phyloP scores from a whole-genome alignment of 37 sponge, comb jelly and placozoan genomes.

The Spongia lamella region DNA sequence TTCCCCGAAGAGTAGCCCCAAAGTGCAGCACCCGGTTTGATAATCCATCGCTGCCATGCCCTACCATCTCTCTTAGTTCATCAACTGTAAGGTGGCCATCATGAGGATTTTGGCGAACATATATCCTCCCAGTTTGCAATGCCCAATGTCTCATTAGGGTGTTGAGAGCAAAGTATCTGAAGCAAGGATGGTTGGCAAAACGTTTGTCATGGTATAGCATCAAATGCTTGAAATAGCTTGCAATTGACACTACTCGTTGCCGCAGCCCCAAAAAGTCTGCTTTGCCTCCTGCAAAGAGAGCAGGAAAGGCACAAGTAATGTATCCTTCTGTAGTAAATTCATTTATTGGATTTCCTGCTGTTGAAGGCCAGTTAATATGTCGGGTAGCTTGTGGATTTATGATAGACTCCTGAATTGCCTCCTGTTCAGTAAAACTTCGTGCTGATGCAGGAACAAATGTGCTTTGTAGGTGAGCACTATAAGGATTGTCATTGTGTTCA shows the following conservation, averaged over 20 bases:
- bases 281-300: conserved; percentile 44
- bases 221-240: conserved; percentile 36
- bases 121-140: no score
- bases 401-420: conserved; percentile 8
- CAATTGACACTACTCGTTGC: neutral
- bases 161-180: conserved; percentile 16
- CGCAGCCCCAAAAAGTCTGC: conserved; percentile 25
- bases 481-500: neutral
- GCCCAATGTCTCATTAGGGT: conserved; percentile 2
- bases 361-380: conserved; percentile 36
- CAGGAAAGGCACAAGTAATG: conserved; percentile 33
- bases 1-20: no score
- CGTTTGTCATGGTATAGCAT: conserved; percentile 20
- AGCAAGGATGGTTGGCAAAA: conserved; percentile 24
- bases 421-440: neutral
- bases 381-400: neutral
- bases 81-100: no score
- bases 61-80: no score
- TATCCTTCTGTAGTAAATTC: conserved; percentile 32
- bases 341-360: conserved; percentile 12
- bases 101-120: no score
- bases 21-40: no score
- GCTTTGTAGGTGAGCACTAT: neutral
- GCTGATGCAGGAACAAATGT: conserved; percentile 31
- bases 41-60: no score